Evolutionary conservation across 2,113 vertebrate genomes (phyloP).

Genomic region (Datnioides undecimradiatus): DNA sequence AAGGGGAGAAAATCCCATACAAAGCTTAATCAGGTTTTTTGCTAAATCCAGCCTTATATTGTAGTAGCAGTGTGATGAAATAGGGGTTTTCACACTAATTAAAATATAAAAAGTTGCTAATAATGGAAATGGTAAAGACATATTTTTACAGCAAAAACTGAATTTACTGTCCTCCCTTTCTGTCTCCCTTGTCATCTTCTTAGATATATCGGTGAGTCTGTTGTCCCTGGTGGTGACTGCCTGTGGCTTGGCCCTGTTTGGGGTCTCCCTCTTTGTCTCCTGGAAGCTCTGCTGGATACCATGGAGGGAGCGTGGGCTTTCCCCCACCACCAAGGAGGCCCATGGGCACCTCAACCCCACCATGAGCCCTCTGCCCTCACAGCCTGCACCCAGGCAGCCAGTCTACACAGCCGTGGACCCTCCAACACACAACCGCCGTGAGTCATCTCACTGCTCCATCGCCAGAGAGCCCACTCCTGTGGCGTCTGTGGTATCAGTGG

Average conservation of each 20-base stretch:
- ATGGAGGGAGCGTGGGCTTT: slow-evolving; percentile 93
- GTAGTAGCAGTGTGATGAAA: neutral
- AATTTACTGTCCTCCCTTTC: neutral
- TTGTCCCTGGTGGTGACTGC: slow-evolving; percentile 96
- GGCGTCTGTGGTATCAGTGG: slow-evolving; percentile 86
- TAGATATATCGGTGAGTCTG: slow-evolving; percentile 97
- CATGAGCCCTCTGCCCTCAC: slow-evolving; percentile 71
- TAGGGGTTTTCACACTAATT: neutral
- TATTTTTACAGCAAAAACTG: neutral
- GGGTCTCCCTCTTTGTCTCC: slow-evolving; percentile 97
- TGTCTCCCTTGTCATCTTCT: slow-evolving; percentile 24
- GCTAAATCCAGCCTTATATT: neutral
- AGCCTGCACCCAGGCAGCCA: slow-evolving; percentile 83
- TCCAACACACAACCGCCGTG: slow-evolving; percentile 88
- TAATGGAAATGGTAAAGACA: neutral
- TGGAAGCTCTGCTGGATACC: slow-evolving; percentile 99
- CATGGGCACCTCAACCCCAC: slow-evolving; percentile 87
- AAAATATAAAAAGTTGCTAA: neutral
- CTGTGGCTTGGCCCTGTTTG: slow-evolving; percentile 96
- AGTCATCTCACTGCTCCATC: slow-evolving; percentile 85
- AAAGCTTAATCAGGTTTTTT: neutral
- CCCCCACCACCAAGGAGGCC: slow-evolving; percentile 88
- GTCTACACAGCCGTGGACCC: slow-evolving; percentile 92
- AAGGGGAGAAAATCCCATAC: slow-evolving; percentile 12
- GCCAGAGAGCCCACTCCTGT: slow-evolving; percentile 76